Base-by-base conservation (phyloP, 2,797 vertebrate genomes). In the Hyperoplus lanceolatus region DNA sequence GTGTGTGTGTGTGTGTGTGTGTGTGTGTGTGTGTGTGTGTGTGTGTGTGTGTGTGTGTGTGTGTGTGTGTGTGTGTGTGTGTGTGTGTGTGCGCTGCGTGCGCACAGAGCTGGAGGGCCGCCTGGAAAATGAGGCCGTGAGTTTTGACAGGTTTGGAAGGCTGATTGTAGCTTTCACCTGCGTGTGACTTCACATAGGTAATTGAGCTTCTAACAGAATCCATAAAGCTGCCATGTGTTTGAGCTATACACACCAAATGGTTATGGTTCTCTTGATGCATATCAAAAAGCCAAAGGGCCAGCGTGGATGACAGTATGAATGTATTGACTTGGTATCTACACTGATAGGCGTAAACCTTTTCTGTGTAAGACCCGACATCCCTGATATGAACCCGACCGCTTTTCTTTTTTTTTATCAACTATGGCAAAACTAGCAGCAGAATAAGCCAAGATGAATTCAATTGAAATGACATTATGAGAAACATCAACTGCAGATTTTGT, bases 121-220 rank as follows among this genome's bases (percentile, higher is more conserved):
- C 86, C 88, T 84, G 87, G 86, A 88, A 90, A 90, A 83, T 66
- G 71, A 75, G 84, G 73, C 74, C 6, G 56, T 46, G 10, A 57
- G 53, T 62, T 83, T 75, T 81, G 81, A 89, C 77, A 76, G 69
- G 68, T 79, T 29, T 77, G 67, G 72, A 81, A 3, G 39, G 79
- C 79, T 54, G 82, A 75, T 62, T 80, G 55, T 15, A 71, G 79
- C 36, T 74, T 85, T 89, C 79, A 89, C 86, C 88, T 91, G 75
- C 45, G 75, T 73, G 66, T 21, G 42, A 59, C 66, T 83, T 53
- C 21, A 60, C 66, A 72, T 62, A 62, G 69, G 84, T 86, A 81
- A 71, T 66, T 63, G 73, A 85, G 77, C 78, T 76, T 88, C 89
- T 80, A 74, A 84, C 83, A 51, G 57, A 60, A 63, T 74, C 58